These are phyloP conservation scores for Cerastis rubricosa DNA, from an alignment of 2,888 invertebrate species.

Conservation along the genomic window DNA sequence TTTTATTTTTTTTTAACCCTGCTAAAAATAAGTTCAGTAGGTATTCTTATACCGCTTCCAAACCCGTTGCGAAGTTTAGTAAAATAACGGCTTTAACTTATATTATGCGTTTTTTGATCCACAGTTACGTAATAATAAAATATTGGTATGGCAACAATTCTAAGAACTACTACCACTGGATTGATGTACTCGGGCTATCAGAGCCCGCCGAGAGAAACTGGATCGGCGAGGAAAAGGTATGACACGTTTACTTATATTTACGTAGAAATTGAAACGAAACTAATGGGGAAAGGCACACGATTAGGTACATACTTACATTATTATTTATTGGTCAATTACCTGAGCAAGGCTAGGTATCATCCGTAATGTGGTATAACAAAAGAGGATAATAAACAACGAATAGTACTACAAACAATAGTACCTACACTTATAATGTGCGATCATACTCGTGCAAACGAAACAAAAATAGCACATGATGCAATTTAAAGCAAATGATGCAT, in stretches of 20 bases:
- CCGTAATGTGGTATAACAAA: background rate
- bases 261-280: background rate
- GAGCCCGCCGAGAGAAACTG: conserved; percentile 94
- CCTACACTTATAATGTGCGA: background rate
- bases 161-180: conserved; percentile 93
- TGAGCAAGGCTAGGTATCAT: background rate
- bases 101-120: conserved; percentile 30
- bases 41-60: too few relatives aligned
- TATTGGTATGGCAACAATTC: conserved; percentile 94
- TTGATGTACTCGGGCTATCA: conserved; percentile 92
- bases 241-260: background rate
- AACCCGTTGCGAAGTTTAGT: background rate
- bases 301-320: background rate
- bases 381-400: conserved; percentile 31
- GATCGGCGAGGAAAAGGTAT: conserved; percentile 92
- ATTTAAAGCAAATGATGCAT: background rate
- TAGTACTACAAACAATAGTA: background rate
- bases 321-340: background rate
- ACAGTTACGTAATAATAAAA: conserved; percentile 94
- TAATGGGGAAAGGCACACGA: background rate
- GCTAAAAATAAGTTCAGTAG: too few relatives aligned
- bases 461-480: background rate
- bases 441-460: background rate
- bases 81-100: background rate
- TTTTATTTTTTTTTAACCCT: too few relatives aligned